Evolutionary conservation across 2,888 invertebrate genomes (phyloP), one percentile per base, ranked within the genome.

Genomic region (Protophormia terraenovae): DNA sequence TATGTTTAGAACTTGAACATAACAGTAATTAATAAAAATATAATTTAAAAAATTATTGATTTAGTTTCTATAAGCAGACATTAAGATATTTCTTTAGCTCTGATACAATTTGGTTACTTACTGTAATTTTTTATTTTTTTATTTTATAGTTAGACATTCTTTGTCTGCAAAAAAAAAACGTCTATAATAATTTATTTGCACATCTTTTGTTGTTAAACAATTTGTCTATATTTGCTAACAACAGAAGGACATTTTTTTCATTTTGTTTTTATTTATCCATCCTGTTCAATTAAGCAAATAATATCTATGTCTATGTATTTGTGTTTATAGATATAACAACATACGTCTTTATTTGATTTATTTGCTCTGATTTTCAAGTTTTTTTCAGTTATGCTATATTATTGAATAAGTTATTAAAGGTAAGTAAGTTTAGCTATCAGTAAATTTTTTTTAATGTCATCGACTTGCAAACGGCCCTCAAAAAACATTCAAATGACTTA

Each of bases 161-260:
- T 6, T 6, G 3, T 12, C 8, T 10, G 8, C n/a, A 4, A 14
- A 41, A 3, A 41, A 41, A 41, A 41, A 41, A 41, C 41, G 1
- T 41, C 41, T 41, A 60, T 19, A 32, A 14, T 60, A 32, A 60
- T 32, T 62, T 62, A 62, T 62, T 62, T 62, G 10, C 32, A 19
- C 19, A 38, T 22, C 60, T 38, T 38, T 62, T 62, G 38, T 62
- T 62, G 10, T 3, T n/a, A n/a, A 62, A 38, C 38, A 38, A 62
- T 62, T 62, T 62, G 62, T 62, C 62, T 38, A 35, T 38, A 60
- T 60, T 60, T 32, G 10, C 32, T 22, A 60, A 35, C 32, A 32
- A 32, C 7, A 16, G 32, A n/a, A 12, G 16, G 60, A 60, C 10
- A 60, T 60, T 58, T 55, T 19, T 55, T 27, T 16, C 3, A 5